Base-by-base conservation (phyloP, 2,113 vertebrate species). In the Chaetodon auriga region DNA sequence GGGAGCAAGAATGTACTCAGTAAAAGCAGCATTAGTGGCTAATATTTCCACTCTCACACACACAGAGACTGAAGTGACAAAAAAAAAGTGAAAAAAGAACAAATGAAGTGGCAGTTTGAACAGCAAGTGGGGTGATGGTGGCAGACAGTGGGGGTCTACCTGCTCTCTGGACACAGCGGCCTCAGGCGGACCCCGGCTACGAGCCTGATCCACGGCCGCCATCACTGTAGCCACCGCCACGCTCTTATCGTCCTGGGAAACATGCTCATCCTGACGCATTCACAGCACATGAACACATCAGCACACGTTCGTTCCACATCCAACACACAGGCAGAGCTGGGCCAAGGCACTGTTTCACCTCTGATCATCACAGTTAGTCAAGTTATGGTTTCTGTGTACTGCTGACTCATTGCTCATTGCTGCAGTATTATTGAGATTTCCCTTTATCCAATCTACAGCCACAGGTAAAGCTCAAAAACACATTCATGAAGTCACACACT, bases 171-270 rank as follows among this genome's bases (percentile, higher is more conserved):
- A 69, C 65, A 38, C 45, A 10, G 46, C n/a, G 15, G 75, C 69
- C 45, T 72, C 68, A 36, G 30, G 6, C 5, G 9, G 95, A 88
- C 95, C 95, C 92, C 96, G 96, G 94, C 95, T 94, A 94, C 96
- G 95, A 91, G 96, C 96, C 94, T 97, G 94, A 89, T 97, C 97
- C 95, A 97, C 96, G 71, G 97, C 97, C 88, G 96, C 95, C 91
- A 98, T 94, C 69, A 97, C 96, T 0, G 96, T 97, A 58, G 96
- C 97, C 88, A 97, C 93, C 86, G 97, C 96, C 92, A 93, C 93
- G 68, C 95, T 96, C 94, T 95, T 97, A 61, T 95, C 96, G 68
- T 91, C 92, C 87, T 45, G 45, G 76, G 94, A 95, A 87, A 95
- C 94, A 89, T 94, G 96, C 90, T 94, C 94, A 94, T 95, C 66